Evolutionary conservation across 2,888 invertebrate species (phyloP), one percentile per base, ranked within the genome.

Genomic region (Strigamia transsilvanica): DNA sequence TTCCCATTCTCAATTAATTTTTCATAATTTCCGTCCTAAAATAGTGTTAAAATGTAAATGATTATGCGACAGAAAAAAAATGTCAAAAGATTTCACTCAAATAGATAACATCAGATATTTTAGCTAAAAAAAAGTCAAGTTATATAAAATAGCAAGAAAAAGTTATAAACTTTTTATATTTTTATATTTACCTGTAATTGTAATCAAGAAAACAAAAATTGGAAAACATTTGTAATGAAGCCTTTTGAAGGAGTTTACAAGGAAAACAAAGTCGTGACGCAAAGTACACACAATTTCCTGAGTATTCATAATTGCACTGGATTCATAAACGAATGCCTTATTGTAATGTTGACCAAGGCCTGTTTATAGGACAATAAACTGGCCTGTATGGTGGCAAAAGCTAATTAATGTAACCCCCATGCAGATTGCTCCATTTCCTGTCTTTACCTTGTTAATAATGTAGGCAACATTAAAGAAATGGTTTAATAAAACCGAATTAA

Each of bases 371-470:
- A 73, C 73, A 73, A 73, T 73, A 73, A 73, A 73, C 73, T 32
- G 73, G 73, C 73, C 32, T 15, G 73, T 73, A 73, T 73, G 73
- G 32, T 27, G 73, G 73, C 32, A 32, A 73, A 73, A 73, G 73
- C 73, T 73, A 73, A 73, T 73, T 73, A 73, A 73, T 73, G 73
- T 73, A 73, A 73, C 73, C 73, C 73, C 73, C 73, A 73, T 73
- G 32, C 73, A 73, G 73, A 73, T 73, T 73, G 73, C 73, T 73
- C 73, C 73, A 73, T 73, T 73, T 73, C 73, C 73, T 73, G 73
- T 73, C 73, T 73, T 73, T 73, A 32, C 73, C 73, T n/a, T 73
- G 27, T 32, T 73, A 73, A 73, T 73, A 27, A 32, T 73, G 73
- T 73, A 73, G 73, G 32, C 13, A 18, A 13, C 73, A 73, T 73